phyloP scores from a whole-genome alignment of 2,113 vertebrate genomes.

The Microtus ochrogaster region DNA sequence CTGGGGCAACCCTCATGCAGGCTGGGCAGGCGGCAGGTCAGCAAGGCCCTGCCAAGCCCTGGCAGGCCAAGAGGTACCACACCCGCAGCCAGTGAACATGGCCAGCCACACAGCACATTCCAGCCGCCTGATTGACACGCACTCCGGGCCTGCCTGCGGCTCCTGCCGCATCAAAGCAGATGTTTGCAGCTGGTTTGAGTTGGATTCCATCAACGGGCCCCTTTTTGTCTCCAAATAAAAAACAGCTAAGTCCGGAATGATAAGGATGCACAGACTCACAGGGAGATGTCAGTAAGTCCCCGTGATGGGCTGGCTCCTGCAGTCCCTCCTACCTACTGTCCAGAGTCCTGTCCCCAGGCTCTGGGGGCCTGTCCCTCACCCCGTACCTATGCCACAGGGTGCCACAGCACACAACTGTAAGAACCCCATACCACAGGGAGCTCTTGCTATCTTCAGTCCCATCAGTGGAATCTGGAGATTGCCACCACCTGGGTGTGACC shows the following conservation, averaged over 20 bases:
- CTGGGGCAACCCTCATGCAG: constrained; percentile 61
- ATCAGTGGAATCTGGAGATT: rapidly evolving
- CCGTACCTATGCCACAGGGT: background rate
- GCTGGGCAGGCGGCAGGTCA: constrained; percentile 53
- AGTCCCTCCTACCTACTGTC: background rate
- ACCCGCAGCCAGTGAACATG: background rate
- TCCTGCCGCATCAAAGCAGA: constrained; percentile 94
- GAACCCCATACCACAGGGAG: too few relatives aligned
- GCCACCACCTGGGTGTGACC: too few relatives aligned
- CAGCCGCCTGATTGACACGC: constrained; percentile 91
- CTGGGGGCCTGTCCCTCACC: too few relatives aligned
- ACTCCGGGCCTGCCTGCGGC: constrained; percentile 87
- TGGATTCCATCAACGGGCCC: constrained; percentile 89
- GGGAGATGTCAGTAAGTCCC: constrained; percentile 81
- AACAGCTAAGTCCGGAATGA: constrained; percentile 91
- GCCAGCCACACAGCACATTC: constrained; percentile 89
- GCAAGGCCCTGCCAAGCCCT: constrained; percentile 77
- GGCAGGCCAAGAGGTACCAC: background rate
- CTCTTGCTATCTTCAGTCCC: rapidly evolving
- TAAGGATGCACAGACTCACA: constrained; percentile 90
- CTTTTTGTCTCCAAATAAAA: constrained; percentile 93
- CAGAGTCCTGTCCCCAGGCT: background rate
- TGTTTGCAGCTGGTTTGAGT: constrained; percentile 96
- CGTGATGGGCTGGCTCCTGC: background rate
- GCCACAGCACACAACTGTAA: rapidly evolving